Evolutionary conservation across 2,113 vertebrate species (phyloP).

Genomic region (Patagioenas fasciata): DNA sequence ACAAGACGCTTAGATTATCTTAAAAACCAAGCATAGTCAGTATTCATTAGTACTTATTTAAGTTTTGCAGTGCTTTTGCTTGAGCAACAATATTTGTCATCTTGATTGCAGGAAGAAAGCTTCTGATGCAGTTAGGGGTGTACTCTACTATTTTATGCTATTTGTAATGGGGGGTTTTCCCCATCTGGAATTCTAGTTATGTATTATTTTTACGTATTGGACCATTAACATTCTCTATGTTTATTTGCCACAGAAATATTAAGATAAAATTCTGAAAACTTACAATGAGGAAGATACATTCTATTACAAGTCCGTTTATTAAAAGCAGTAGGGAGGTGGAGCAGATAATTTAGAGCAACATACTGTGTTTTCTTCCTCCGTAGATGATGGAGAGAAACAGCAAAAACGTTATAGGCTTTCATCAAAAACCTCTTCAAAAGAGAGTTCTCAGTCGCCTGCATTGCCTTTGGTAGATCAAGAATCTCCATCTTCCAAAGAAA

Average conservation of each 20-base stretch:
- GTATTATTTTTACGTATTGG: neutral
- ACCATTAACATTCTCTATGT: neutral
- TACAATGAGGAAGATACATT: neutral
- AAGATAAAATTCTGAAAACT: neutral
- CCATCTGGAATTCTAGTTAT: neutral
- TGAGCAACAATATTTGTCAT: neutral
- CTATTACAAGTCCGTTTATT: neutral
- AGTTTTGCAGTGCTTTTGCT: neutral
- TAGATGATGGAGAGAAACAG: slow-evolving; percentile 80
- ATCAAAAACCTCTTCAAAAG: slow-evolving; percentile 80
- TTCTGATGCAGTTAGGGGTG: neutral
- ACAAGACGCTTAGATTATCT: neutral
- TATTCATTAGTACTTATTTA: neutral
- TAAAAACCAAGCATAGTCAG: neutral
- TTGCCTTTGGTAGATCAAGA: slow-evolving; percentile 77
- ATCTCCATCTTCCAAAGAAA: slow-evolving; percentile 80
- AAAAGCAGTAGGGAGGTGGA: neutral
- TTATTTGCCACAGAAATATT: neutral
- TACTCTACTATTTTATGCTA: neutral
- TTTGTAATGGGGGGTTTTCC: neutral
- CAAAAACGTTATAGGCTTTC: slow-evolving; percentile 77
- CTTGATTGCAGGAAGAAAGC: neutral
- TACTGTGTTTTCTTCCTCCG: slow-evolving; percentile 61
- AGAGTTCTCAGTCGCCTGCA: slow-evolving; percentile 66
- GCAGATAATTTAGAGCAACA: neutral